phyloP scores from a whole-genome alignment of 2,113 vertebrate genomes.

The Oncorhynchus mykiss region DNA sequence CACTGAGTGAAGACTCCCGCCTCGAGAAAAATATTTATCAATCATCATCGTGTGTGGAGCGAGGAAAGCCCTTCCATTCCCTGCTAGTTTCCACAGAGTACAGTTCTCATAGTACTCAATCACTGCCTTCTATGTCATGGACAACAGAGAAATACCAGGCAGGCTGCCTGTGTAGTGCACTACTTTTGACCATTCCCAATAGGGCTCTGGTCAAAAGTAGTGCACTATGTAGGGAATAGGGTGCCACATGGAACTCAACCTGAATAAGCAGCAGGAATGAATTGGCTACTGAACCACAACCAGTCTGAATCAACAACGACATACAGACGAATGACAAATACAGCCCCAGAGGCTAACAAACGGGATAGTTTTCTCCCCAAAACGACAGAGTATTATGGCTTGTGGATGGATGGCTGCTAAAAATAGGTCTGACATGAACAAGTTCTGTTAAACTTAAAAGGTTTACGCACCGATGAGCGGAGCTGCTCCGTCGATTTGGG shows the following conservation, averaged over 20 bases:
- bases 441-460: constrained; percentile 33
- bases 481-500: background rate
- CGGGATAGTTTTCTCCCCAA: constrained; percentile 44
- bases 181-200: too few species aligned
- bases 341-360: constrained; percentile 54
- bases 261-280: constrained; percentile 39
- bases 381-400: constrained; percentile 43
- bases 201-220: too few species aligned
- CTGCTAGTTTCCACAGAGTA: constrained; percentile 53
- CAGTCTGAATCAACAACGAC: constrained; percentile 39
- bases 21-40: constrained; percentile 62
- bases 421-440: constrained; percentile 47
- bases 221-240: too few species aligned
- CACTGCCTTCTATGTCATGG: constrained; percentile 39
- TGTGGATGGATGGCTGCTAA: constrained; percentile 52
- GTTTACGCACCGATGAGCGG: constrained; percentile 3
- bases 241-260: too few species aligned
- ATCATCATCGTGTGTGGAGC: constrained; percentile 38
- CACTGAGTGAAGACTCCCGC: constrained; percentile 32
- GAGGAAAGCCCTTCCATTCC: constrained; percentile 32
- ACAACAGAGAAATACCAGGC: constrained; percentile 29
- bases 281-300: constrained; percentile 49
- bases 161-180: constrained; percentile 36
- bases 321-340: constrained; percentile 61
- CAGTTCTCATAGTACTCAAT: constrained; percentile 57